phyloP scores from a whole-genome alignment of 1,140 invertebrate species.

The Drosophila busckii region DNA sequence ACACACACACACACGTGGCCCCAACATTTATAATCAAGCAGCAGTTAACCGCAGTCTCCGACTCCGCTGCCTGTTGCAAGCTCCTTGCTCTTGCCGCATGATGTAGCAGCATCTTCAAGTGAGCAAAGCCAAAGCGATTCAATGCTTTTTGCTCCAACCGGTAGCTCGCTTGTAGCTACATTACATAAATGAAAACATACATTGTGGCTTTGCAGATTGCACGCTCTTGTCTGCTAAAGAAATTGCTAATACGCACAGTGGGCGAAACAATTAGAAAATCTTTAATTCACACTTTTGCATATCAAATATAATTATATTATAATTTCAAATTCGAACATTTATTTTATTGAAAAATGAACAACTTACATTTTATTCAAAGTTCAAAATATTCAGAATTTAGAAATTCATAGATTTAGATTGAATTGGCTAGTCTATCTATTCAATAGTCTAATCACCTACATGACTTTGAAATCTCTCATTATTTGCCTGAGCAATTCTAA shows the following conservation, averaged over 20 bases:
- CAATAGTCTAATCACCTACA: slow-evolving; percentile 27
- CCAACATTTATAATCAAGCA: slow-evolving; percentile 70
- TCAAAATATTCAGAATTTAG: too few relatives aligned
- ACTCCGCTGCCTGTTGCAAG: not conserved
- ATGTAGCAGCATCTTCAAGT: slow-evolving; percentile 70
- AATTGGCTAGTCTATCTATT: too few relatives aligned
- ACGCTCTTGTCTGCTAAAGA: not conserved
- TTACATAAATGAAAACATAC: slow-evolving; percentile 76
- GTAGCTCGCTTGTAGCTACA: slow-evolving; percentile 62
- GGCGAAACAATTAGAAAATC: too few relatives aligned
- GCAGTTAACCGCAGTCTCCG: slow-evolving; percentile 41
- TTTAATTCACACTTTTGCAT: too few relatives aligned
- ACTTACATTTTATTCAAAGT: too few relatives aligned
- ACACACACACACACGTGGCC: slow-evolving; percentile 48
- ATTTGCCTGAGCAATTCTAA: not conserved
- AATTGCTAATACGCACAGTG: too few relatives aligned
- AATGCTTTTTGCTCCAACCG: slow-evolving; percentile 29
- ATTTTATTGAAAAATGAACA: too few relatives aligned
- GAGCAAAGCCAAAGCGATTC: slow-evolving; percentile 34
- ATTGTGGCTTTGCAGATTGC: slow-evolving; percentile 47
- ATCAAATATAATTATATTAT: too few relatives aligned
- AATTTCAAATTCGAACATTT: too few relatives aligned
- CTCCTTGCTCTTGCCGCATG: slow-evolving; percentile 45
- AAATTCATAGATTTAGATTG: too few relatives aligned
- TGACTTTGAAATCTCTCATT: slow-evolving; percentile 15